Evolutionary conservation across 2,888 invertebrate species (phyloP).

Genomic region (Harpagoxenus sublaevis): DNA sequence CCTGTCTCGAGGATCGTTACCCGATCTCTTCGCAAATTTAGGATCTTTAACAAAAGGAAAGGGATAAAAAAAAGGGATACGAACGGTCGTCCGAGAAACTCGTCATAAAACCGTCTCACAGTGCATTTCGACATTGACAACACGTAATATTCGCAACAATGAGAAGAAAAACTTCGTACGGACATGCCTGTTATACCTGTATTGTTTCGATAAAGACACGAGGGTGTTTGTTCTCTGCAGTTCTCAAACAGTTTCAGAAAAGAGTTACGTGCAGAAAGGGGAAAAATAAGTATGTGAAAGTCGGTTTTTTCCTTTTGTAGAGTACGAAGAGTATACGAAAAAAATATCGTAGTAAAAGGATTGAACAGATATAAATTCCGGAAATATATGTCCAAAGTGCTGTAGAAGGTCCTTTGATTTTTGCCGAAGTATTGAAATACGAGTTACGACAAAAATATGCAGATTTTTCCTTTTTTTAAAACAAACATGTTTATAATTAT

Average conservation of each 20-base stretch:
- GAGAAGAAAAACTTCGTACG: neutral
- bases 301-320: neutral
- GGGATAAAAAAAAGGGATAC: neutral
- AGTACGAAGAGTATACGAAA: neutral
- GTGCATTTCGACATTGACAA: neutral
- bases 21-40: constrained; percentile 15
- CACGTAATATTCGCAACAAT: constrained; percentile 27
- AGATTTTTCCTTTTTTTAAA: neutral
- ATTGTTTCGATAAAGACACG: neutral
- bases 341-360: neutral
- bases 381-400: neutral
- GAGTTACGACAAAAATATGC: neutral
- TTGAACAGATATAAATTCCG: neutral
- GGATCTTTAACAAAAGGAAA: neutral
- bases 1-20: neutral
- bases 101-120: neutral
- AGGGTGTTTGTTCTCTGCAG: neutral
- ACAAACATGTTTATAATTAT: neutral
- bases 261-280: neutral
- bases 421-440: neutral
- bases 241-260: neutral
- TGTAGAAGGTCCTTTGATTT: neutral
- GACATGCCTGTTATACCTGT: too few species aligned
- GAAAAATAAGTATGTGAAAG: neutral
- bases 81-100: neutral